phyloP scores from a whole-genome alignment of 2,888 invertebrate species.

The Ophion obscuratus region DNA sequence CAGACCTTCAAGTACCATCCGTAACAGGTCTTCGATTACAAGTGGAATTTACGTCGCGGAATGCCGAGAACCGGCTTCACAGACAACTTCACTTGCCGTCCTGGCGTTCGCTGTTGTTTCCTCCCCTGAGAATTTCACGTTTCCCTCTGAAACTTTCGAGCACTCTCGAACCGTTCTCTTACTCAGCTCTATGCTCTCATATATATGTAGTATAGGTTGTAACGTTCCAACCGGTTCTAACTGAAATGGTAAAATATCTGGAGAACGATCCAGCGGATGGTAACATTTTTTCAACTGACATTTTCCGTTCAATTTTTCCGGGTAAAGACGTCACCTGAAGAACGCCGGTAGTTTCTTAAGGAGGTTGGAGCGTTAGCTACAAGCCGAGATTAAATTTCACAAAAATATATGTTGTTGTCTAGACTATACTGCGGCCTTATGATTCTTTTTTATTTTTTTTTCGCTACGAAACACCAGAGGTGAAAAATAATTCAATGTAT shows the following conservation, averaged over 20 bases:
- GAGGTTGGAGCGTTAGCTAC: too few species aligned
- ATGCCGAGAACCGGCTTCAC: slow-evolving; percentile 48
- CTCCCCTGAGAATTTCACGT: slow-evolving; percentile 33
- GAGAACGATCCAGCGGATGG: neutral
- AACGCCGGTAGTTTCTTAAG: neutral
- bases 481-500: too few species aligned
- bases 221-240: neutral
- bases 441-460: too few species aligned
- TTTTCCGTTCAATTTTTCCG: neutral
- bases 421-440: too few species aligned
- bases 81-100: slow-evolving; percentile 55
- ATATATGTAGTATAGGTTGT: neutral
- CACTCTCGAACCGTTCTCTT: slow-evolving; percentile 31
- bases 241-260: neutral
- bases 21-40: slow-evolving; percentile 46
- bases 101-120: slow-evolving; percentile 34
- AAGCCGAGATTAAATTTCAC: too few species aligned
- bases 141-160: slow-evolving; percentile 45
- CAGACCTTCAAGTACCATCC: slow-evolving; percentile 33
- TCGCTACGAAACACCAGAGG: too few species aligned
- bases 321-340: neutral
- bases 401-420: too few species aligned
- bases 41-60: slow-evolving; percentile 57
- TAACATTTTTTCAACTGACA: neutral
- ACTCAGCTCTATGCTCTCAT: neutral